Percentiles rank a stretch among this genome's conserved stretches.
These are phyloP conservation scores for Spilogale gracilis DNA, from an alignment of 2,113 vertebrate genomes.

Conservation along the genomic window DNA sequence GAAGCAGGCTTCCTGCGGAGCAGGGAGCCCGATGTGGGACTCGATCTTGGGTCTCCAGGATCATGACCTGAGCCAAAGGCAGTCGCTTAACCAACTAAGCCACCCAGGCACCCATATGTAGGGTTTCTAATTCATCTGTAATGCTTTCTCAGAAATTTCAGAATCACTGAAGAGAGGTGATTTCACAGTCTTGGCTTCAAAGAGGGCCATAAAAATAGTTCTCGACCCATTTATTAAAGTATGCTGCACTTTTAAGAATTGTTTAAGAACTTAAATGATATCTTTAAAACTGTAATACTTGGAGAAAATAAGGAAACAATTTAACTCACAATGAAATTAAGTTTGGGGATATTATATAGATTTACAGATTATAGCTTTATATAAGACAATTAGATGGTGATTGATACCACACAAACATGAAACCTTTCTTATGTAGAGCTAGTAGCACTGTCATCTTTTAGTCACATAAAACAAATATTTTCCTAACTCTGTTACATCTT, in stretches of 20 bases:
- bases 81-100: no score
- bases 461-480: background rate
- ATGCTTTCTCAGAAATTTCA: background rate
- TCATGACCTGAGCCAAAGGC: no score
- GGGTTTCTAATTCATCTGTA: constrained; percentile 35
- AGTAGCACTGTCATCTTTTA: background rate
- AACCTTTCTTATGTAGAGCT: background rate
- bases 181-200: background rate
- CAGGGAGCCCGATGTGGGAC: no score
- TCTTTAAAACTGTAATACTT: background rate
- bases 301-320: background rate
- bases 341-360: background rate
- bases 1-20: no score
- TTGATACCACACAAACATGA: background rate
- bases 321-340: background rate
- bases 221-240: background rate
- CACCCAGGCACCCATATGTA: no score
- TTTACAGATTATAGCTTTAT: background rate
- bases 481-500: background rate
- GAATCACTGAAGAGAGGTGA: background rate
- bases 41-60: no score
- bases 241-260: background rate
- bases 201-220: background rate
- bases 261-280: background rate
- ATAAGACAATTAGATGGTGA: background rate